Evolutionary conservation across 2,113 vertebrate species (phyloP).

Genomic region (Jaculus jaculus): DNA sequence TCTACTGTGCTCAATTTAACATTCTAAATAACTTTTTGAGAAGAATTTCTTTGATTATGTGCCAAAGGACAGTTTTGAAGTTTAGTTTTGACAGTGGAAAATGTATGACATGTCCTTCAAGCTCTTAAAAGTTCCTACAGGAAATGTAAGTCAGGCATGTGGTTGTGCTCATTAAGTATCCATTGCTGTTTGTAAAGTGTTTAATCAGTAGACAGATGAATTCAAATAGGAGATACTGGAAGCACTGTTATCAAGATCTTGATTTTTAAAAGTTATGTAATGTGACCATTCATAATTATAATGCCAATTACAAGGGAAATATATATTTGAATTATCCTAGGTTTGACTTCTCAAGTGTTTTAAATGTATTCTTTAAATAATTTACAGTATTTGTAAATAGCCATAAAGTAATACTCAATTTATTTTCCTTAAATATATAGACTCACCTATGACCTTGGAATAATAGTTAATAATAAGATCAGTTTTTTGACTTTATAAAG

Average conservation of each 20-base stretch:
- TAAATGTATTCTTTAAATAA: background rate
- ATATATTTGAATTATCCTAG: background rate
- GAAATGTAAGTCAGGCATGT: background rate
- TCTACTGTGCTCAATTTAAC: background rate
- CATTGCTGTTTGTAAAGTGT: background rate
- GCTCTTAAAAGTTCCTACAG: background rate
- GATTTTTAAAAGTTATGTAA: background rate
- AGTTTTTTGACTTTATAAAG: background rate
- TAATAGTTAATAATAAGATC: background rate
- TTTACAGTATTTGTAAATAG: background rate
- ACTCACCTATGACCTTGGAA: background rate
- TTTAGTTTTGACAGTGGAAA: background rate
- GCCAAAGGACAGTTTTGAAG: background rate
- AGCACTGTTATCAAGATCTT: background rate
- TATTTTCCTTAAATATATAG: constrained; percentile 17
- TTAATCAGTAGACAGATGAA: background rate
- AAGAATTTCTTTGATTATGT: background rate
- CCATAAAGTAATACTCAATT: background rate
- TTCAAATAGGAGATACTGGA: background rate
- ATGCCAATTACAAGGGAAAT: background rate
- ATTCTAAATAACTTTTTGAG: background rate
- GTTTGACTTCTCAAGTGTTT: background rate
- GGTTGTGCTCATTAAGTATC: background rate
- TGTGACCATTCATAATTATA: background rate
- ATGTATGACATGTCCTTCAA: background rate